phyloP scores from a whole-genome alignment of 2,888 invertebrate genomes.

The Anthoptus insignis region DNA sequence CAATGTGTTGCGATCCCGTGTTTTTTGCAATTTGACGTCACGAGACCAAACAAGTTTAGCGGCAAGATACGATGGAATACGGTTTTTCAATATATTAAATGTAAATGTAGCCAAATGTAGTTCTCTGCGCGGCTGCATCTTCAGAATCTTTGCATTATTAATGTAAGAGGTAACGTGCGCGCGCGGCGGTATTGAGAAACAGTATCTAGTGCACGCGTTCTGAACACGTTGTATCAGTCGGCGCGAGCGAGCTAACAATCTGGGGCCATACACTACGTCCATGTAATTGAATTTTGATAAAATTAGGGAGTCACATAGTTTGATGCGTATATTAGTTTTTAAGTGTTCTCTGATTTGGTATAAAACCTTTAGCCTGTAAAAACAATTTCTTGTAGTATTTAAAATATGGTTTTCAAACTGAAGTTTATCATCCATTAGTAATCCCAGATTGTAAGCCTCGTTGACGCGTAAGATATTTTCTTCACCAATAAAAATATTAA shows the following conservation, averaged over 20 bases:
- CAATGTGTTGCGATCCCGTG: background rate
- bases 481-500: background rate
- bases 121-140: background rate
- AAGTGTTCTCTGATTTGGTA: slow-evolving; percentile 2
- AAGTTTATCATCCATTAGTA: slow-evolving; percentile 2
- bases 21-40: background rate
- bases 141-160: background rate
- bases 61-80: background rate
- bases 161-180: background rate
- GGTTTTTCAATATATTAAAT: background rate
- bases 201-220: background rate
- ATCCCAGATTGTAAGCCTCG: slow-evolving; percentile 2
- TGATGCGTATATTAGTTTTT: background rate
- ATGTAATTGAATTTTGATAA: background rate
- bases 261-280: background rate
- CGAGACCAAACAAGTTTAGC: background rate
- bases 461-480: background rate
- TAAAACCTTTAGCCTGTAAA: slow-evolving; percentile 14
- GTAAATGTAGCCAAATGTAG: background rate
- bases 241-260: background rate
- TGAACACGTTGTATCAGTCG: background rate
- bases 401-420: slow-evolving; percentile 11
- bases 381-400: slow-evolving; percentile 2
- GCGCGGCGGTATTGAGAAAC: background rate
- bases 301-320: background rate